A percentile compares a stretch with the other conserved stretches of the same genome.
Conservation (phyloP, 2,888 invertebrate genomes). For the Morpho deidamia region DNA sequence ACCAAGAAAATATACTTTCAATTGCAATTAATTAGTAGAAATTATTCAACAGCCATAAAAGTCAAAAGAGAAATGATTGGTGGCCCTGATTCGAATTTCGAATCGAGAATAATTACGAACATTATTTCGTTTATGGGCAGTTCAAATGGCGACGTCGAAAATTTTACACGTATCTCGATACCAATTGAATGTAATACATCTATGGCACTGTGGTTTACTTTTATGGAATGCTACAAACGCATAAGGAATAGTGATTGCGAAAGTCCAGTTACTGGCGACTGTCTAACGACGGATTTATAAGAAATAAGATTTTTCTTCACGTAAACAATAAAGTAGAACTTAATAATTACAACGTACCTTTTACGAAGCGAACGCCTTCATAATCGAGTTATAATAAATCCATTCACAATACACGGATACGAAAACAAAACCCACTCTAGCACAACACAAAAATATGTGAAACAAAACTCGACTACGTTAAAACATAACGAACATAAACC, state of each 20-base stretch:
- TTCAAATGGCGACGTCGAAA: slow-evolving; percentile 30
- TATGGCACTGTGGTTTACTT: slow-evolving; percentile 56
- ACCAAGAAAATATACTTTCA: slow-evolving; percentile 37
- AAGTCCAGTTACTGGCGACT: slow-evolving; percentile 69
- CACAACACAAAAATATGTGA: slow-evolving; percentile 60
- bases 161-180: slow-evolving; percentile 48
- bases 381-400: slow-evolving; percentile 67
- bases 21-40: slow-evolving; percentile 48
- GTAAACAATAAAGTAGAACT: slow-evolving; percentile 4
- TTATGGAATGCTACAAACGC: slow-evolving; percentile 64
- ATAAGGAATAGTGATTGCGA: slow-evolving; percentile 70
- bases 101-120: slow-evolving; percentile 44
- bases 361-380: slow-evolving; percentile 56
- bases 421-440: slow-evolving; percentile 61
- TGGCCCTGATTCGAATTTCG: slow-evolving; percentile 48
- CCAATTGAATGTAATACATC: slow-evolving; percentile 39
- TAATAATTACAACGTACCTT: slow-evolving; percentile 30
- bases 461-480: slow-evolving; percentile 33
- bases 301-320: slow-evolving; percentile 21
- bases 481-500: slow-evolving; percentile 36
- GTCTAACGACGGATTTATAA: slow-evolving; percentile 28
- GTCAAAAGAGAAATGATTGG: slow-evolving; percentile 53
- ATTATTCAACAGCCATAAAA: slow-evolving; percentile 44
- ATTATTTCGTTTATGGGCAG: slow-evolving; percentile 44
- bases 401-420: slow-evolving; percentile 62